Base-by-base conservation (phyloP, 2,888 invertebrate species). In the Chrysina gloriosa region DNA sequence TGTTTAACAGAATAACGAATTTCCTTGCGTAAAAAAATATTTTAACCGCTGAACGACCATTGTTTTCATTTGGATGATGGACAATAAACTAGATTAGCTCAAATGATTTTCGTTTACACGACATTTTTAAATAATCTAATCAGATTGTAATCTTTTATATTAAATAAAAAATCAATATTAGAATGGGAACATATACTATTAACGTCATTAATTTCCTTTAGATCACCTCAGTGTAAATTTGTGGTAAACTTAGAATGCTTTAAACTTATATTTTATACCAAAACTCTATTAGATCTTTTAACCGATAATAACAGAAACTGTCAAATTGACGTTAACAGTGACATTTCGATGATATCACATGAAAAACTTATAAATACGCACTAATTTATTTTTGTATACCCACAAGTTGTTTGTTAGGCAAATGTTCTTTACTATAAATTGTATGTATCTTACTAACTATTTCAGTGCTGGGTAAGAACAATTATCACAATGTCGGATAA, bases 341-440 rank as follows among this genome's bases (percentile, higher is more conserved):
- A 27, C 9, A n/a, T 21, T 9, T 7, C 23, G 25, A 2, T 2
- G 11, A 7, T 31, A 52, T 31, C 50, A 50, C 29, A 52, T 31
- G 52, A 52, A 52, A 9, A 1, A 23, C 9, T 1, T 58, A 27
- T 3, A 58, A 58, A 42, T 58, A 42, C 58, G 27, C 14, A 16
- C 45, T 42, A 42, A 61, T 23, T 56, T 23, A 3, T 19, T 54
- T 56, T 54, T 9, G n/a, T 19, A 36, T 11, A n/a, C 7, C 34
- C 31, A n/a, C 11, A 19, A 36, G 19, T 36, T 56, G 34, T 11
- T 56, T 6, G 3, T 58, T 14, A 7, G 16, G 29, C 58, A 66
- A 58, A 66, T 66, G 66, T 58, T 34, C 47, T 42, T 66, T n/a
- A 29, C 19, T 29, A 16, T 34, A 66, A 66, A 58, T n/a, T 66